Conservation (phyloP, 2,888 invertebrate genomes). For the Cylloceria caligata region DNA sequence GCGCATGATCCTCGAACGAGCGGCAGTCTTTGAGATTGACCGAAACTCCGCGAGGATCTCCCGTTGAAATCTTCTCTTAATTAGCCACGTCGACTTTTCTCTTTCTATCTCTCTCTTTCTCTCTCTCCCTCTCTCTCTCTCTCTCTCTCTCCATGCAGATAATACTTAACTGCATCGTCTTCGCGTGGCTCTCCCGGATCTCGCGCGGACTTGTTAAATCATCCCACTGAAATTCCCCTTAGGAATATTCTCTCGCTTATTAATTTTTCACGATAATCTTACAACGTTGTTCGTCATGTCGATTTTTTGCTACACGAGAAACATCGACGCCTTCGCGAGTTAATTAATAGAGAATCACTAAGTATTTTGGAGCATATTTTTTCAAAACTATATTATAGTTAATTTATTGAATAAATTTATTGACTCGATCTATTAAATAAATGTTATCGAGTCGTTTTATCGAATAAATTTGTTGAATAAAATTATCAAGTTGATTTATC, state of each 20-base stretch:
- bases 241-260: constrained; percentile 34
- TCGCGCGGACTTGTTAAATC: constrained; percentile 41
- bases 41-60: constrained; percentile 66
- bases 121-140: constrained; percentile 3
- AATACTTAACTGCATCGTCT: background rate
- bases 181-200: constrained; percentile 2
- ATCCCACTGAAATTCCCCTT: constrained; percentile 27
- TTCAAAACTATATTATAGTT: too few species aligned
- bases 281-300: background rate
- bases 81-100: constrained; percentile 68
- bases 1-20: constrained; percentile 19
- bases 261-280: constrained; percentile 34
- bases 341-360: too few species aligned
- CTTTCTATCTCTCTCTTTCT: constrained; percentile 20
- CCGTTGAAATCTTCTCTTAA: constrained; percentile 69
- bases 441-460: too few species aligned
- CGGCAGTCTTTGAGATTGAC: constrained; percentile 67
- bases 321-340: background rate
- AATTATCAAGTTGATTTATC: too few species aligned
- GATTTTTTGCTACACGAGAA: background rate
- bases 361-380: too few species aligned
- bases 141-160: background rate
- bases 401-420: background rate
- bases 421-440: too few species aligned
- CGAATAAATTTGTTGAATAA: too few species aligned